Conservation (phyloP, 2,888 invertebrate species). For the Salticus scenicus region DNA sequence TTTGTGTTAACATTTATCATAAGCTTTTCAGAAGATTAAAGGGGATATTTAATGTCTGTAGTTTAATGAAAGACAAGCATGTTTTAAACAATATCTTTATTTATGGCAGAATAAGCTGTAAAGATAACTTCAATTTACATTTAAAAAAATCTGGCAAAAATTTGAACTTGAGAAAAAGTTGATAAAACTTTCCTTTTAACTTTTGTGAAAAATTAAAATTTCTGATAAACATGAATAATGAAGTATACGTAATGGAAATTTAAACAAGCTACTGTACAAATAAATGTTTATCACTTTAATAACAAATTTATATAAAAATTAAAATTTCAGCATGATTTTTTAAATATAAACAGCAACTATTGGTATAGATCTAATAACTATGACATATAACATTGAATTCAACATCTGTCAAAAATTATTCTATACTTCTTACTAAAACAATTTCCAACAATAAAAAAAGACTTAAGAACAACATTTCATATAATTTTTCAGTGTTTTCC, state of each 20-base stretch:
- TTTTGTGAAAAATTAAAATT: constrained; percentile 33
- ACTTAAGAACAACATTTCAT: constrained; percentile 39
- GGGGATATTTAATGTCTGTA: no score
- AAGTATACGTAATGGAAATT: constrained; percentile 38
- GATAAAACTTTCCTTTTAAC: background rate
- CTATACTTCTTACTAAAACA: constrained; percentile 46
- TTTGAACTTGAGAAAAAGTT: background rate
- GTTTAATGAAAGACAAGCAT: background rate
- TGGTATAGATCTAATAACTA: constrained; percentile 63
- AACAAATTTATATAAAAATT: constrained; percentile 52
- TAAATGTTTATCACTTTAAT: constrained; percentile 1
- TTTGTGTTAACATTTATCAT: no score
- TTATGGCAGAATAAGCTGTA: background rate
- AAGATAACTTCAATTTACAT: constrained; percentile 2
- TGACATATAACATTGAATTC: constrained; percentile 36
- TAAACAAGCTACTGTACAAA: constrained; percentile 52
- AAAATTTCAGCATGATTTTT: constrained; percentile 48
- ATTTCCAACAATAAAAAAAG: constrained; percentile 29
- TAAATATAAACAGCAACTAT: constrained; percentile 51
- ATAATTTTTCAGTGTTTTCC: background rate
- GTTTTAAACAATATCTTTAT: background rate
- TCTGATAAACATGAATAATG: constrained; percentile 40
- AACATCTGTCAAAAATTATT: constrained; percentile 56
- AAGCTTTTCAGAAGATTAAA: no score
- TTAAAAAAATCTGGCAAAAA: background rate